Evolutionary conservation across 2,888 invertebrate species (phyloP), one percentile per base, ranked within the genome.

Genomic region (Andrena dorsata): DNA sequence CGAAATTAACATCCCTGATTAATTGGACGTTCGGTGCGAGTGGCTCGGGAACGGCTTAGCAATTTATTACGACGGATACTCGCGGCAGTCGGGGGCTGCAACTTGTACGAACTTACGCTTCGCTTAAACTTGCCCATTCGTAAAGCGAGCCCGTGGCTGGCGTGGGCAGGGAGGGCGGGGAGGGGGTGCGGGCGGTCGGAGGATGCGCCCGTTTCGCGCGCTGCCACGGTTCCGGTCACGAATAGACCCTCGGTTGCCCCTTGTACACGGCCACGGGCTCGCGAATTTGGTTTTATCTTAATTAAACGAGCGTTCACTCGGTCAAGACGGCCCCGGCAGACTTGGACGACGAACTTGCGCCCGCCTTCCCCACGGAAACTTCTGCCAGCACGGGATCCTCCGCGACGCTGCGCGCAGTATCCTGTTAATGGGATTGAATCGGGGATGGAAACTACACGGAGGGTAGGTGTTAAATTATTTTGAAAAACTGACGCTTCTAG

Each of bases 81-180:
- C 76, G 74, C 77, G 85, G 41, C 41, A 51, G 63, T 20, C 56
- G 65, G 68, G 84, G 74, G 65, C 68, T 79, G 75, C 74, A 83
- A 87, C 88, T 86, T 82, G 78, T 74, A 80, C 83, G 86, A 87
- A 87, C 87, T 88, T 87, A 82, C 83, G 76, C 80, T 78, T 78
- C 80, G 76, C 84, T 78, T 83, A 75, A 87, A 86, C 80, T 85
- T 76, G 83, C 64, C 63, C 85, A 70, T 71, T 82, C 80, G 80
- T 78, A 77, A 75, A 79, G 77, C 76, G 82, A 77, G 58, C 58
- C 35, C 66, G 69, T 77, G 70, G 16, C 32, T 58, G 26, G 58
- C 30, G 47, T 58, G 51, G 47, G 56, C 16, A 28, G 41, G 2
- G 7, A 0, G 30, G 30, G 13, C 49, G 16, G 23, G 16, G 74